phyloP scores from a whole-genome alignment of 2,888 invertebrate species.

The Ditula angustiorana region DNA sequence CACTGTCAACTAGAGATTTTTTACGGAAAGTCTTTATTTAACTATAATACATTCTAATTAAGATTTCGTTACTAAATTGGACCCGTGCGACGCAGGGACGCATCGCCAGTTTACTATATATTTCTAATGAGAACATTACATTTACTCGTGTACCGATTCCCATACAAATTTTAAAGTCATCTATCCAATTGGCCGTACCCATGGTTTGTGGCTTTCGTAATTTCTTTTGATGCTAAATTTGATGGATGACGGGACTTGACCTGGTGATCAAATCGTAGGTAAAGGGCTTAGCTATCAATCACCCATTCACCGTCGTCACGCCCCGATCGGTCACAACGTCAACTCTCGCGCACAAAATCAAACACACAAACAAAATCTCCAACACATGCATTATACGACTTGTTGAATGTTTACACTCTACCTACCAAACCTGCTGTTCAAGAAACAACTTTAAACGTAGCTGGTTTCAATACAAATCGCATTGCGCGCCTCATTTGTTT shows the following conservation, averaged over 20 bases:
- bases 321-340: slow-evolving; percentile 20
- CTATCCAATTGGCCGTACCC: background rate
- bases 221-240: slow-evolving; percentile 8
- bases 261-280: slow-evolving; percentile 7
- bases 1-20: too few species aligned
- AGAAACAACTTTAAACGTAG: background rate
- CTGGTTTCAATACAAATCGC: background rate
- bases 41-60: too few species aligned
- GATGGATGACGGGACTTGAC: slow-evolving; percentile 4
- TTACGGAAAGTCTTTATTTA: too few species aligned
- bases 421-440: background rate
- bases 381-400: slow-evolving; percentile 26
- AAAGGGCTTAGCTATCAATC: slow-evolving; percentile 26
- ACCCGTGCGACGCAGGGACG: too few species aligned
- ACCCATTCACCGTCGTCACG: slow-evolving; percentile 16
- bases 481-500: background rate
- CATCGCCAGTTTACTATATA: too few species aligned
- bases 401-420: slow-evolving; percentile 32
- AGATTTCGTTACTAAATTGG: too few species aligned
- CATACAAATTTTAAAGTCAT: background rate
- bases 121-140: background rate
- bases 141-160: background rate
- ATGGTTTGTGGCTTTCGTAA: background rate
- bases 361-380: slow-evolving; percentile 18
- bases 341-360: slow-evolving; percentile 23